These are phyloP conservation scores for Sphinx pinastri DNA, from an alignment of 2,888 invertebrate genomes.

Conservation along the genomic window DNA sequence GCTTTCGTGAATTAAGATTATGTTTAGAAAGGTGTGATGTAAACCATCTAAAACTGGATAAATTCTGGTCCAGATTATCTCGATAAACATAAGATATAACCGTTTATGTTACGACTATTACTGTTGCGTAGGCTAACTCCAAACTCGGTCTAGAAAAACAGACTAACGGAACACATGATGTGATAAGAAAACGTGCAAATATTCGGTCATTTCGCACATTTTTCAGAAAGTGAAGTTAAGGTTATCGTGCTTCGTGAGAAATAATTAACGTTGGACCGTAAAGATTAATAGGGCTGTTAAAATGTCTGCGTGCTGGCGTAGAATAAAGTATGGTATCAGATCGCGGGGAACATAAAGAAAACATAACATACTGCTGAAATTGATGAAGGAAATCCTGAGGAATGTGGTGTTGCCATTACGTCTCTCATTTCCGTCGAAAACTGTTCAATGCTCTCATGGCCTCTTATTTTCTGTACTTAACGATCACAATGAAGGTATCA, in stretches of 20 bases:
- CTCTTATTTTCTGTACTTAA: neutral
- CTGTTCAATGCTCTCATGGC: neutral
- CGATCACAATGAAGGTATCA: too few relatives aligned
- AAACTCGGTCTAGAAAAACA: slow-evolving; percentile 33
- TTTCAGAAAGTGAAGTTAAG: slow-evolving; percentile 37
- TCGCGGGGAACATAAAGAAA: neutral
- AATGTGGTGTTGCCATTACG: neutral
- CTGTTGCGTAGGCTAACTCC: slow-evolving; percentile 11
- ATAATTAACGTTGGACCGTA: slow-evolving; percentile 2
- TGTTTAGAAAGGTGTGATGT: neutral
- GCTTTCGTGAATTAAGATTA: neutral
- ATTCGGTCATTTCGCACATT: slow-evolving; percentile 39
- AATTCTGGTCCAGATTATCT: slow-evolving; percentile 9
- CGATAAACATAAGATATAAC: slow-evolving; percentile 14
- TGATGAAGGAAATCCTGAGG: neutral
- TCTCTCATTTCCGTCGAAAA: neutral
- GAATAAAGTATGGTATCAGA: neutral
- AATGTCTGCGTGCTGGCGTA: neutral
- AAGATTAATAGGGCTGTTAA: slow-evolving; percentile 6
- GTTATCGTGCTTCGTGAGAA: neutral
- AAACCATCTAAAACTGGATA: slow-evolving; percentile 12
- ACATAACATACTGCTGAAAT: neutral
- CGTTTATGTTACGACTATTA: slow-evolving; percentile 15
- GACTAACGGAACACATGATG: slow-evolving; percentile 36
- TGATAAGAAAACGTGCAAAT: slow-evolving; percentile 52